Base-by-base conservation (phyloP, 2,113 vertebrate genomes). In the Corythornis cristatus region DNA sequence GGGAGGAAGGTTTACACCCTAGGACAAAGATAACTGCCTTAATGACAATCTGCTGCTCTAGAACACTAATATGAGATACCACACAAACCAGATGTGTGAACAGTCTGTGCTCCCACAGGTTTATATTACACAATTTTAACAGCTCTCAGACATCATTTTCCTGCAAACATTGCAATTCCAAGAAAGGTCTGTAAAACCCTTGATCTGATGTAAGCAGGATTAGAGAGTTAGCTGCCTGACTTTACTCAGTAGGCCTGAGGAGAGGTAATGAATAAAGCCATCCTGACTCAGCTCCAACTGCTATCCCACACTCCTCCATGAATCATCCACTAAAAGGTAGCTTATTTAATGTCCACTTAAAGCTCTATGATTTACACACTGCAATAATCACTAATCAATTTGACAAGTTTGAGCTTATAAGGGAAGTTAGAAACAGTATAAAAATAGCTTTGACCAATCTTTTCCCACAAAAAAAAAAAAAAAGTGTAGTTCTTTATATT, bases 1-100 rank as follows among this genome's bases (percentile, higher is more conserved):
- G 71, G 51, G 35, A 83, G 6, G 31, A 37, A 45, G 91, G 80
- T 80, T 97, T 98, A 80, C 93, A 94, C 7, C 93, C 94, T 96
- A 96, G 14, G 61, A 67, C 51, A 19, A n/a, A 93, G 11, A 56
- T 48, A 48, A 48, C 6, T 57, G 60, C 12, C 43, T 58, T 72
- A 67, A 58, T 76, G 62, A 54, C 8, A 60, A 75, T 46, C 53
- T 78, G 42, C 53, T 60, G 33, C 82, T 91, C 61, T 82, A 82
- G 40, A 93, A 64, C 62, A 64, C 9, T 11, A 67, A 40, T 56
- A 79, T 45, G 20, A 89, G 31, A 74, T 29, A 70, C 25, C 7
- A 31, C 4, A 16, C 71, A 91, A 85, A 84, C 14, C 68, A 86
- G 19, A 40, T 43, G 42, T 21, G 35, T 53, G 31, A 65, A 45